These are phyloP conservation scores for Tapirus terrestris DNA, from an alignment of 2,113 vertebrate species.

Conservation along the genomic window DNA sequence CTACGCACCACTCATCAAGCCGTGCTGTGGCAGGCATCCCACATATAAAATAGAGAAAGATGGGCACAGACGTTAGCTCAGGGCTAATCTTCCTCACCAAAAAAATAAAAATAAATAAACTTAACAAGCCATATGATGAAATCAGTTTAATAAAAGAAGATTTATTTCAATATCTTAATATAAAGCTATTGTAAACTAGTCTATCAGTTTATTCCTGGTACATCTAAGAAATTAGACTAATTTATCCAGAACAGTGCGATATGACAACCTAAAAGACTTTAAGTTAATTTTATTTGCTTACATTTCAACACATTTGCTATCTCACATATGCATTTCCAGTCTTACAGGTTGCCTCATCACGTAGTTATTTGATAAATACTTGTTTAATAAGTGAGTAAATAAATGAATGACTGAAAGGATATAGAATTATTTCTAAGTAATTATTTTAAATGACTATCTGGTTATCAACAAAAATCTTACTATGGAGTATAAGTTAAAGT, in stretches of 20 bases:
- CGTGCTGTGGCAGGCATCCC: too few species aligned
- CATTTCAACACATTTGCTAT: neutral
- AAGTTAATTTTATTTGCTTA: constrained; percentile 2
- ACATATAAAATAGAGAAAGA: too few species aligned
- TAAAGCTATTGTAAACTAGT: neutral
- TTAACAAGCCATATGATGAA: neutral
- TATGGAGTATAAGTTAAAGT: neutral
- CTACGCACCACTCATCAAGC: too few species aligned
- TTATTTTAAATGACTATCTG: neutral
- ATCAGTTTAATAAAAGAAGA: neutral
- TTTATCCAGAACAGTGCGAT: neutral
- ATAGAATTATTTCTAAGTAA: neutral
- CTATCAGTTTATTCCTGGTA: neutral
- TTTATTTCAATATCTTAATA: neutral
- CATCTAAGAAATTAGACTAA: neutral
- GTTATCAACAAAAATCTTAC: neutral
- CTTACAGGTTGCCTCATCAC: neutral
- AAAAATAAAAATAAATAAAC: neutral
- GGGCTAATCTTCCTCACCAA: too few species aligned
- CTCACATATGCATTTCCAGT: neutral
- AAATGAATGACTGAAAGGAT: neutral
- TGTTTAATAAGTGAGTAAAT: neutral
- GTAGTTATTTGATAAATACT: neutral
- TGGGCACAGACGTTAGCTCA: too few species aligned
- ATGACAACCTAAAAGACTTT: neutral